These are phyloP conservation scores for Paedocypris micromegethes DNA, from an alignment of 2,797 vertebrate species.

Conservation along the genomic window DNA sequence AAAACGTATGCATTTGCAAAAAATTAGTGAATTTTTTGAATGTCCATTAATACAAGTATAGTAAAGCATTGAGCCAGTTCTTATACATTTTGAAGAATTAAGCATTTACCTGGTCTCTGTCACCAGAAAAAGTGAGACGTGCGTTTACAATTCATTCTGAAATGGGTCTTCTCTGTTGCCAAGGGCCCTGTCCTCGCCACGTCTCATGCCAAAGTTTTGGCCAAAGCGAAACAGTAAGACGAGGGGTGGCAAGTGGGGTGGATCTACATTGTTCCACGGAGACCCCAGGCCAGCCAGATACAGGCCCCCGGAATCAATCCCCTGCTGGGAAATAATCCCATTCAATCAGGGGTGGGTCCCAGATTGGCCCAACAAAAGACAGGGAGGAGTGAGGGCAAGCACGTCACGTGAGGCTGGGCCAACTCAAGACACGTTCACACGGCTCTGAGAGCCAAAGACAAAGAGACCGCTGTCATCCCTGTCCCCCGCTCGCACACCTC, in stretches of 20 bases:
- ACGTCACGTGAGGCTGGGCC: slow-evolving; percentile 49
- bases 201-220: slow-evolving; percentile 35
- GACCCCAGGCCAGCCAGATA: slow-evolving; percentile 40
- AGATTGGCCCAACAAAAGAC: slow-evolving; percentile 54
- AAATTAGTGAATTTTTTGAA: no score
- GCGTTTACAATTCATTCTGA: background rate
- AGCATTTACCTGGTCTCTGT: no score
- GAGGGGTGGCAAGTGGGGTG: slow-evolving; percentile 38
- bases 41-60: no score
- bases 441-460: slow-evolving; percentile 50
- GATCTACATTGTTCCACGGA: slow-evolving; percentile 46
- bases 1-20: no score
- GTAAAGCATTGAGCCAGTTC: no score
- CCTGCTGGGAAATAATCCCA: slow-evolving; percentile 55
- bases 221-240: slow-evolving; percentile 38
- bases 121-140: no score
- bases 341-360: slow-evolving; percentile 56
- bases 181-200: slow-evolving; percentile 25
- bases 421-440: slow-evolving; percentile 56
- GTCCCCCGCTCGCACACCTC: slow-evolving; percentile 36
- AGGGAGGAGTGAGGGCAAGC: slow-evolving; percentile 37
- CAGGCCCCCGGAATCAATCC: slow-evolving; percentile 51
- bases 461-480: slow-evolving; percentile 55
- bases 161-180: slow-evolving; percentile 28
- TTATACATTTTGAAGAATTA: no score